Base-by-base conservation (phyloP, 2,888 invertebrate species). In the Mystacides longicornis region DNA sequence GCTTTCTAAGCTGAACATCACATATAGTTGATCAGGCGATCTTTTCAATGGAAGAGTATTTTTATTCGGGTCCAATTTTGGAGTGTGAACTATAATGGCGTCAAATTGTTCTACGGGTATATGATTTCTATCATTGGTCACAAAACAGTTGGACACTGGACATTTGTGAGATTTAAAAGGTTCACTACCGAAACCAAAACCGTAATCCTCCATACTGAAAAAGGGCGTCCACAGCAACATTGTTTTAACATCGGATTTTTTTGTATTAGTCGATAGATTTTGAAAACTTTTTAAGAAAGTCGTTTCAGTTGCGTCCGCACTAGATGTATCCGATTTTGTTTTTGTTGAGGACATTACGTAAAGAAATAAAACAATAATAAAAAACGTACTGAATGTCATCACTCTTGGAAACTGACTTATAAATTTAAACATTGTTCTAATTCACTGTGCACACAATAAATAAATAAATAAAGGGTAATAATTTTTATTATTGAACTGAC, bases 1-100 rank as follows among this genome's bases (percentile, higher is more conserved):
- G 19, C 73, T 68, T 62, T 81, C 81, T 63, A 75, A 65, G 31
- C 71, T 65, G 1, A 72, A 71, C 60, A 74, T 80, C 1, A 81
- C 68, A 63, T 81, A 81, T 11, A 64, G 62, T 64, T 81, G 81
- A 11, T 67, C 51, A 0, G 65, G 54, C 1, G 61, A 62, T n/a
- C 81, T 67, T 1, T 33, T 61, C 0, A 2, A 1, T 78, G 80
- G 52, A 16, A 45, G 33, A 31, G 71, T 50, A 1, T 71, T 67
- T 3, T 49, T 5, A 0, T 64, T 23, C 3, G 73, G 64, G 62
- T 69, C 69, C 2, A 67, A 65, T 50, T 77, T 68, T 11, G 71
- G 70, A 0, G 67, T 69, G 61, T 81, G 81, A 60, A 79, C 80
- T 1, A 81, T 59, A 4, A 81, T 63, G 1, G 79, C 80, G 60